A percentile compares a stretch with the other conserved stretches of the same genome.
phyloP scores from a whole-genome alignment of 1,140 invertebrate genomes.

The Penaeus indicus region DNA sequence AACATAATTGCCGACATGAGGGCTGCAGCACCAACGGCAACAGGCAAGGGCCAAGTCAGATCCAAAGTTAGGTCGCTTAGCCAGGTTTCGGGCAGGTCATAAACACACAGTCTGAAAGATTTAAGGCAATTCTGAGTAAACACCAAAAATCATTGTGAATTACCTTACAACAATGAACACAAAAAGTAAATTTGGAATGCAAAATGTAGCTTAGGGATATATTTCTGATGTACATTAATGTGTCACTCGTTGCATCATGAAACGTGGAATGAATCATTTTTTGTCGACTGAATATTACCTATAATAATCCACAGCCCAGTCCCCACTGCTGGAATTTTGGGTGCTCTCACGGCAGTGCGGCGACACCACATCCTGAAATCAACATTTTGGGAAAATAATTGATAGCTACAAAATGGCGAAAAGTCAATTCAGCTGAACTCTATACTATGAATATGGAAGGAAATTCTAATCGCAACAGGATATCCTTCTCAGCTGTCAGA shows the following conservation, averaged over 20 bases:
- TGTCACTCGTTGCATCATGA: no score
- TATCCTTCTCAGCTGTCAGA: no score
- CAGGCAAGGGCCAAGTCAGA: conserved; percentile 45
- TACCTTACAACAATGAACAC: neutral
- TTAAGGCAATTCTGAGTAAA: neutral
- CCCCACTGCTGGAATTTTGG: conserved; percentile 27
- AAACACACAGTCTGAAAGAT: conserved; percentile 43
- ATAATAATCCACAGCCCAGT: conserved; percentile 47
- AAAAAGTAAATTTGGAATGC: neutral
- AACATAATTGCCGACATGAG: conserved; percentile 37
- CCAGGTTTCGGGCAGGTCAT: conserved; percentile 48
- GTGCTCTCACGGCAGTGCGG: neutral
- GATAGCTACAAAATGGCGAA: neutral
- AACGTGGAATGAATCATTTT: neutral
- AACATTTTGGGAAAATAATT: neutral
- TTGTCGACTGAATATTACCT: neutral
- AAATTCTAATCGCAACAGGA: no score
- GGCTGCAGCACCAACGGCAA: conserved; percentile 25
- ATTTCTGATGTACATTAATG: no score
- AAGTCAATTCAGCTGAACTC: neutral
- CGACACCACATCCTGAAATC: conserved; percentile 1
- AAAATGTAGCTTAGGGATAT: no score
- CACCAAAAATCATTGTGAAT: neutral
- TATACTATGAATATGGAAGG: no score
- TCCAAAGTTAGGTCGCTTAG: conserved; percentile 13